phyloP scores from a whole-genome alignment of 2,797 vertebrate genomes.

The Muraenolepis orangiensis region DNA sequence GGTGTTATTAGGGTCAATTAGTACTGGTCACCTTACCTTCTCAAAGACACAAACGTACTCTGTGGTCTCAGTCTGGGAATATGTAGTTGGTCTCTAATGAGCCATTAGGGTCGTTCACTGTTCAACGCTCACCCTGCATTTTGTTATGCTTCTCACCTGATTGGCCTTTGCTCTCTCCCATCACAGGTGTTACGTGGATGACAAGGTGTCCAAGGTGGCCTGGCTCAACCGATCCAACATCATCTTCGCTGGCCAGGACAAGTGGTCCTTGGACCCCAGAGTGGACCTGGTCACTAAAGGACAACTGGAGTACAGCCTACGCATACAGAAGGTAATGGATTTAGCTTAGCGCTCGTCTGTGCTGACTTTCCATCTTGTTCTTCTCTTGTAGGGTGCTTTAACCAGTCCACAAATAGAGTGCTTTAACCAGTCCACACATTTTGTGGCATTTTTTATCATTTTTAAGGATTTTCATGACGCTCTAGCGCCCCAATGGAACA shows the following conservation, averaged over 20 bases:
- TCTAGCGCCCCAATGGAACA: neutral
- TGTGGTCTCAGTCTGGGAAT: neutral
- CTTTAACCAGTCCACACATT: neutral
- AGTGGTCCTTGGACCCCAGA: constrained; percentile 97
- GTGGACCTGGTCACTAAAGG: constrained; percentile 96
- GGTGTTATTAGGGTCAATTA: neutral
- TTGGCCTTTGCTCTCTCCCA: constrained; percentile 11
- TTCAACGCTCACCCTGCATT: neutral
- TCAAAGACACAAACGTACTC: neutral
- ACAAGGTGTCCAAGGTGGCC: constrained; percentile 96
- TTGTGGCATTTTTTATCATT: neutral
- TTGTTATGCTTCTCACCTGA: neutral
- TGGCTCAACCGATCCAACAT: constrained; percentile 99
- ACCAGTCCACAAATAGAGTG: neutral
- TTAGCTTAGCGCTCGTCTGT: neutral
- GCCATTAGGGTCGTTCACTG: neutral
- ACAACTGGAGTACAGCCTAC: constrained; percentile 95
- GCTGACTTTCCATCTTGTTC: neutral
- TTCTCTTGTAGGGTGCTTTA: neutral
- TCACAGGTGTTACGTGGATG: constrained; percentile 93
- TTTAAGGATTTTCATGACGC: neutral
- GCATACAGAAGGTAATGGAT: constrained; percentile 88
- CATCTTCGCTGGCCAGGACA: constrained; percentile 97
- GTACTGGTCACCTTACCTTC: neutral
- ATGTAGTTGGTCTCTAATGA: neutral